phyloP scores from a whole-genome alignment of 2,888 invertebrate species.

The Machimus atricapillus region DNA sequence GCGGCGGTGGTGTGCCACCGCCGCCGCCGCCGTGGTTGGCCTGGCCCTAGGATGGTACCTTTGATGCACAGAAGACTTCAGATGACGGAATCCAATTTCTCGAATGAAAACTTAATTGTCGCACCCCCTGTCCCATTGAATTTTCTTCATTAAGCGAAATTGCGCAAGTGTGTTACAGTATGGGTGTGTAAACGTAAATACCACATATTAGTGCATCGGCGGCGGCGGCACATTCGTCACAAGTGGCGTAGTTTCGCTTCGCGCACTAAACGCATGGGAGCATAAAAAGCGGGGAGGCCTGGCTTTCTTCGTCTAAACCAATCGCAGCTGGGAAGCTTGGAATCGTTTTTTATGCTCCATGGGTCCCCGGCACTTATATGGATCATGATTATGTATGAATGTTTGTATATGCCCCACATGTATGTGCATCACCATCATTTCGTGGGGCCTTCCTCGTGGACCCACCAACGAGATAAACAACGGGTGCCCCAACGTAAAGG shows the following conservation, averaged over 20 bases:
- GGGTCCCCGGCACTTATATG: constrained; percentile 35
- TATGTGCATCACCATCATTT: constrained; percentile 29
- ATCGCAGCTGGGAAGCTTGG: constrained; percentile 37
- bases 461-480: constrained; percentile 35
- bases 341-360: constrained; percentile 38
- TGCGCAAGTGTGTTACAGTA: constrained; percentile 31
- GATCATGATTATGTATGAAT: constrained; percentile 36
- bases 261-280: constrained; percentile 41
- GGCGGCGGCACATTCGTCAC: constrained; percentile 36
- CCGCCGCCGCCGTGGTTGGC: neutral
- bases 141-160: constrained; percentile 37
- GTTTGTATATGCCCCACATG: constrained; percentile 23
- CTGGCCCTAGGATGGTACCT: neutral
- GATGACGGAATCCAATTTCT: constrained; percentile 36
- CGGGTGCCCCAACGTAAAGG: constrained; percentile 6
- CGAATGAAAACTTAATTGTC: constrained; percentile 39
- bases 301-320: constrained; percentile 42
- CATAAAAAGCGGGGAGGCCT: constrained; percentile 39
- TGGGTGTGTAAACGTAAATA: constrained; percentile 27
- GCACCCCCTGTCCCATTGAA: constrained; percentile 30
- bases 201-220: constrained; percentile 31
- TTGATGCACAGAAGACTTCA: constrained; percentile 20
- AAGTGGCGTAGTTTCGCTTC: constrained; percentile 39
- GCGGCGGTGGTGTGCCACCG: neutral
- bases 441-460: constrained; percentile 17